phyloP scores from a whole-genome alignment of 2,888 invertebrate species.

The Pristionchus entomophagus region DNA sequence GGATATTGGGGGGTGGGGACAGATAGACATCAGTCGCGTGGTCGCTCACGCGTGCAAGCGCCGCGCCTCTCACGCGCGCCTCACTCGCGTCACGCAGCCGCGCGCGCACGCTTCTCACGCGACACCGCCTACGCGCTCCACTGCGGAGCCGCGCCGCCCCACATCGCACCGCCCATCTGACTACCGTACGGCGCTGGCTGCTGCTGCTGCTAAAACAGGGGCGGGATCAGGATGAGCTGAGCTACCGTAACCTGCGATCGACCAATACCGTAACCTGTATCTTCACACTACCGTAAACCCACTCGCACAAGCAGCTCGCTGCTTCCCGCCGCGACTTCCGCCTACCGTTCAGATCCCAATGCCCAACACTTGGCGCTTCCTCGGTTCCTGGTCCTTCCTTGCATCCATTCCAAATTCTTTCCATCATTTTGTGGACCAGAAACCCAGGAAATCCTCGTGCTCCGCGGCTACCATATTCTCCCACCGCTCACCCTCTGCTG shows the following conservation, averaged over 20 bases:
- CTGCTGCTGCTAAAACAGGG: conserved; percentile 44
- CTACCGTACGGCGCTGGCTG: conserved; percentile 43
- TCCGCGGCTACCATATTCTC: not conserved
- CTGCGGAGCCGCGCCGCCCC: conserved; percentile 36
- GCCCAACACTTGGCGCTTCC: too few species aligned
- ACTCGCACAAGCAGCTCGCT: too few species aligned
- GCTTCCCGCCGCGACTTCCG: too few species aligned
- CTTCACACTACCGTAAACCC: too few species aligned
- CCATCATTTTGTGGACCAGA: too few species aligned
- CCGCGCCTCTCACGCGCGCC: conserved; percentile 11
- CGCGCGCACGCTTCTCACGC: conserved; percentile 24
- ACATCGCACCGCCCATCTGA: conserved; percentile 23
- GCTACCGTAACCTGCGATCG: too few species aligned
- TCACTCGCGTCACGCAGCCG: conserved; percentile 25
- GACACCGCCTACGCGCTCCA: conserved; percentile 38
- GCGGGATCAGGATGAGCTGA: too few species aligned
- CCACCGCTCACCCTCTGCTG: conserved; percentile 34
- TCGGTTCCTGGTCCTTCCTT: too few species aligned
- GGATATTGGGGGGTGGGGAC: not conserved
- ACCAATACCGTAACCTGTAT: too few species aligned
- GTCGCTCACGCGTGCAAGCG: not conserved
- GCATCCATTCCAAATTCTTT: too few species aligned
- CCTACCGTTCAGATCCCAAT: not conserved
- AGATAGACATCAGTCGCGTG: not conserved
- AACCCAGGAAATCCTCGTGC: too few species aligned